Evolutionary conservation across 1,140 invertebrate species (phyloP).

Genomic region (Triops longicaudatus): DNA sequence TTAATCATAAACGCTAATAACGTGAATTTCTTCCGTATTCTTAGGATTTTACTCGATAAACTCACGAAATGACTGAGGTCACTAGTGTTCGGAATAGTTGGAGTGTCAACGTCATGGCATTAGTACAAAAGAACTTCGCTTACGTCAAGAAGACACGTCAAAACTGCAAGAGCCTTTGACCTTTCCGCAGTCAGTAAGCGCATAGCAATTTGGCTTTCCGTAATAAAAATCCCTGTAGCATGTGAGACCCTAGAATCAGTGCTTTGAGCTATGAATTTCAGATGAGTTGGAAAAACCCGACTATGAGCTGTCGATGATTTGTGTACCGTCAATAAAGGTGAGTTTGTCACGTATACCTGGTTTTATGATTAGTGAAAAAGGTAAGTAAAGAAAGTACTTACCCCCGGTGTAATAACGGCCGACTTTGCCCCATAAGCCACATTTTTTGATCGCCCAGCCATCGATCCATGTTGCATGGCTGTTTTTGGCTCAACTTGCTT

Average conservation of each 20-base stretch:
- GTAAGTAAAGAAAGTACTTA: constrained; percentile 6
- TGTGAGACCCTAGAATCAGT: no score
- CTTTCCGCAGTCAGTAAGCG: neutral
- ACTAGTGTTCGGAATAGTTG: no score
- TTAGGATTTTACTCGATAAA: no score
- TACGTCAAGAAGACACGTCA: neutral
- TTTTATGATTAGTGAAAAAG: neutral
- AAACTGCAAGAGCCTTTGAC: neutral
- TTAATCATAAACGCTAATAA: no score
- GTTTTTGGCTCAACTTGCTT: neutral
- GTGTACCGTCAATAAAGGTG: neutral
- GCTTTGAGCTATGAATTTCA: no score
- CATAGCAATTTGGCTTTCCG: neutral
- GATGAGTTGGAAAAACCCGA: no score
- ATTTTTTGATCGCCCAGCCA: constrained; percentile 24
- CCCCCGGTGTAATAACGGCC: constrained; percentile 19
- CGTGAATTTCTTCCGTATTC: no score
- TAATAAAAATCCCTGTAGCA: no score
- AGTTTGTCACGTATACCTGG: neutral
- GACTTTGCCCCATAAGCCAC: constrained; percentile 25
- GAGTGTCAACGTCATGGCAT: no score
- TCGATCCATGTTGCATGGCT: constrained; percentile 24
- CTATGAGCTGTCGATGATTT: neutral
- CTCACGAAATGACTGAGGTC: no score
- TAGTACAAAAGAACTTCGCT: neutral